Evolutionary conservation across 2,888 invertebrate species (phyloP), one percentile per base, ranked within the genome.

Genomic region (Megaustenia siamemsis): DNA sequence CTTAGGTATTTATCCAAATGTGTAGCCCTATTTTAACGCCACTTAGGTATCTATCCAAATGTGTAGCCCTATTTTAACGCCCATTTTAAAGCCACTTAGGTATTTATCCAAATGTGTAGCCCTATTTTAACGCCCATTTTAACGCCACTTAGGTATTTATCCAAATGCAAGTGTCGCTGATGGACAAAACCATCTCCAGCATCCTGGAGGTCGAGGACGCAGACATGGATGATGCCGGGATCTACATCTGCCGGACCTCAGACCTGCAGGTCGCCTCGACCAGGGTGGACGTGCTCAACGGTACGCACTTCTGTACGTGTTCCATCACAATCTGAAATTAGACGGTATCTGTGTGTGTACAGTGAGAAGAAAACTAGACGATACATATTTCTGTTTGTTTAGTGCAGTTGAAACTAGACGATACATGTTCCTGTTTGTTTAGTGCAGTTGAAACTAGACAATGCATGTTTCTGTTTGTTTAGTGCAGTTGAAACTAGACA

Each of bases 261-360:
- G 89, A 89, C 77, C 78, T 89, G 28, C 88, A 90, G 83, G 88
- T 90, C 12, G 88, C 88, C n/a, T 90, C 88, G 40, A 87, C 88
- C 68, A 88, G 88, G 69, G 89, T 91, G 12, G 89, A 90, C 79
- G 89, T 91, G 78, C 86, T 91, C 88, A 90, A 90, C 84, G 90
- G 91, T 91, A 89, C 88, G 90, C 87, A 84, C 45, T 77, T 68
- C 80, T 86, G 84, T 86, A 83, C 86, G 84, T 84, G 82, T 45
- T 76, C 35, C 60, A 71, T 73, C 56, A 63, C 43, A 45, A n/a
- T n/a, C 15, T 73, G n/a, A 73, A 15, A 43, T 12, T 73, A 28
- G 45, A 73, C 28, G 45, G 73, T 73, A 73, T 73, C 73, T 45
- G 73, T 49, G 12, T 10, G 28, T 28, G 21, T 43, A 12, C 6